Evolutionary conservation across 2,797 vertebrate species (phyloP).

Genomic region (Lindbergichthys nudifrons): DNA sequence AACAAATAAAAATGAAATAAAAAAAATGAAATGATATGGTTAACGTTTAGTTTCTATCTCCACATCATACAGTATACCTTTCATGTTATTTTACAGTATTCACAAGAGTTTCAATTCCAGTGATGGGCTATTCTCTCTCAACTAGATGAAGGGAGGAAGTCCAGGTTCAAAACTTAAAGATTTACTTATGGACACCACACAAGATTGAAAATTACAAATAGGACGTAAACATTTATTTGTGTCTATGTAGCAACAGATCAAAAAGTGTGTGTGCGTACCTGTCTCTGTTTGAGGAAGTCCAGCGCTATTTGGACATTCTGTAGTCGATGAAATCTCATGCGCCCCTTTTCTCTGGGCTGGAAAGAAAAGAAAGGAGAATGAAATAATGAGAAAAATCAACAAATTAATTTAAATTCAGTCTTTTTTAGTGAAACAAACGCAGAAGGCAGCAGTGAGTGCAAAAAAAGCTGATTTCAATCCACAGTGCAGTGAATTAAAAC

Average conservation of each 20-base stretch:
- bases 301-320: conserved; percentile 99
- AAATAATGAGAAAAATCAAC: conserved; percentile 5
- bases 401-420: neutral
- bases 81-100: too few species aligned
- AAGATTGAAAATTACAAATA: neutral
- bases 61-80: too few species aligned
- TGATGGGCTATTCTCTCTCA: too few species aligned
- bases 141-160: too few species aligned
- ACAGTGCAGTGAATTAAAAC: conserved; percentile 55
- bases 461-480: conserved; percentile 45
- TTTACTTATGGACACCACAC: neutral
- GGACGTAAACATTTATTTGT: neutral
- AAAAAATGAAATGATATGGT: too few species aligned
- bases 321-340: conserved; percentile 97
- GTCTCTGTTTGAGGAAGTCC: conserved; percentile 97
- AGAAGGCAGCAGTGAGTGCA: conserved; percentile 55
- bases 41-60: too few species aligned
- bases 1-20: too few species aligned
- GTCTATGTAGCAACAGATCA: neutral
- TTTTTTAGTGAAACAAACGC: conserved; percentile 43
- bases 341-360: conserved; percentile 96
- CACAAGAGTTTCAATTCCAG: too few species aligned
- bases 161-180: too few species aligned
- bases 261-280: conserved; percentile 81
- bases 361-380: conserved; percentile 25